Percentiles rank a stretch among this genome's conserved stretches.
phyloP scores from a whole-genome alignment of 1,140 invertebrate genomes.

The Plodia interpunctella region DNA sequence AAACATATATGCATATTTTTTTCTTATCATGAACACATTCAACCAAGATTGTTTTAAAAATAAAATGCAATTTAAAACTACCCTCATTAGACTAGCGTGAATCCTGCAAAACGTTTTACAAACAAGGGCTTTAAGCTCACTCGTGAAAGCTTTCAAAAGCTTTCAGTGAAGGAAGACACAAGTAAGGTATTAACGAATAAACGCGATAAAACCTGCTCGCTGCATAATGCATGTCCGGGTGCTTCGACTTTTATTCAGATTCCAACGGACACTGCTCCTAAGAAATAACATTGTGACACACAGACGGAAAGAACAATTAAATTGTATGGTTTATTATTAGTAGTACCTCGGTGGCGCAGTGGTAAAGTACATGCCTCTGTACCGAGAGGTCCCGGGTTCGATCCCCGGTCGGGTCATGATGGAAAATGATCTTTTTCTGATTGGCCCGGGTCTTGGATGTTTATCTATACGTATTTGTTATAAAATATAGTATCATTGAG shows the following conservation, averaged over 20 bases:
- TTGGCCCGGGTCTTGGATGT: too few species aligned
- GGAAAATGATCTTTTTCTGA: too few species aligned
- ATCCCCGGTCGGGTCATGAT: too few species aligned
- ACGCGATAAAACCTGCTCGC: constrained; percentile 8
- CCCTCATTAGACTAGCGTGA: background rate
- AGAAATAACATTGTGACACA: constrained; percentile 3
- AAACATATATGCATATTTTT: background rate
- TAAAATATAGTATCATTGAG: too few species aligned
- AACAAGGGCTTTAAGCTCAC: background rate
- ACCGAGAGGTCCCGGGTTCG: too few species aligned
- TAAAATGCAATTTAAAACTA: too few species aligned
- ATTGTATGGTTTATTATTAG: too few species aligned
- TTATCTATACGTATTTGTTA: too few species aligned
- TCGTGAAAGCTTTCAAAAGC: background rate
- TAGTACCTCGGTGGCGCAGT: too few species aligned
- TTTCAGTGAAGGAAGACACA: background rate
- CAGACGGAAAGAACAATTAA: background rate
- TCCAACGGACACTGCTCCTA: constrained; percentile 7
- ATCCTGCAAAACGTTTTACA: constrained; percentile 7
- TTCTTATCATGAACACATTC: too few species aligned
- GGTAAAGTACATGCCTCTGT: too few species aligned
- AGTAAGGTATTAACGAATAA: constrained; percentile 7
- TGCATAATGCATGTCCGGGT: constrained; percentile 10
- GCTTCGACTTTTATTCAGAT: constrained; percentile 5
- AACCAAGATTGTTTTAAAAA: background rate